Evolutionary conservation across 1,140 invertebrate genomes (phyloP).

Genomic region (Microplitis mediator): DNA sequence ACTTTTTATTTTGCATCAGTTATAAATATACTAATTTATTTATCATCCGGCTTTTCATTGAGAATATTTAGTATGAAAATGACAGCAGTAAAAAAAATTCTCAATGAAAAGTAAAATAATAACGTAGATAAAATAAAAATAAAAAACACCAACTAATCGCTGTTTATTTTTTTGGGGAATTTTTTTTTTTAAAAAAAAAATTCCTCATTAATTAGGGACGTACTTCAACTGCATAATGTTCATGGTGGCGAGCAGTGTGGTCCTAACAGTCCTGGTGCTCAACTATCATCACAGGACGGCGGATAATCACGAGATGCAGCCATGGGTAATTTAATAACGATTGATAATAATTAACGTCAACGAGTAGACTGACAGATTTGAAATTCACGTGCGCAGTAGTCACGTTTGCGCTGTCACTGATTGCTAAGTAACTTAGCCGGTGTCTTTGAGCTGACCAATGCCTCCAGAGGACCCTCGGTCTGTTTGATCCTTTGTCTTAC

Average conservation of each 20-base stretch:
- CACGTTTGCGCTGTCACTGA: not conserved
- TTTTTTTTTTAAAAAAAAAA: conserved; percentile 36
- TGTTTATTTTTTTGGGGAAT: conserved; percentile 42
- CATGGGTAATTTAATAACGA: conserved; percentile 78
- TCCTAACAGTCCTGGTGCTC: conserved; percentile 95
- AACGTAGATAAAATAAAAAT: not conserved
- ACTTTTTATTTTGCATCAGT: too few relatives aligned
- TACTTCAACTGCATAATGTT: conserved; percentile 99
- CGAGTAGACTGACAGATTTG: not conserved
- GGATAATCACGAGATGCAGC: conserved; percentile 95
- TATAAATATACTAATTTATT: too few relatives aligned
- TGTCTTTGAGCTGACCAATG: too few relatives aligned
- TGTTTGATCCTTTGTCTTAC: too few relatives aligned
- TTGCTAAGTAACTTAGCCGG: too few relatives aligned
- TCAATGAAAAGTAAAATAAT: conserved; percentile 4
- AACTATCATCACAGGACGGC: conserved; percentile 98
- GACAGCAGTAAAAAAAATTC: not conserved
- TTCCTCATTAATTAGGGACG: conserved; percentile 75
- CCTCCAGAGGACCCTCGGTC: too few relatives aligned
- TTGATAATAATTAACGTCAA: conserved; percentile 23
- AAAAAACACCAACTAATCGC: conserved; percentile 54
- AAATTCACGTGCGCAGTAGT: not conserved
- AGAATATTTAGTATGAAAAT: too few relatives aligned
- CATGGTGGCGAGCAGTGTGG: conserved; percentile 98
- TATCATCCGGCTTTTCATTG: too few relatives aligned